A percentile compares a stretch with the other conserved stretches of the same genome.
phyloP scores from a whole-genome alignment of 2,888 invertebrate genomes.

The Epirrita christyi region DNA sequence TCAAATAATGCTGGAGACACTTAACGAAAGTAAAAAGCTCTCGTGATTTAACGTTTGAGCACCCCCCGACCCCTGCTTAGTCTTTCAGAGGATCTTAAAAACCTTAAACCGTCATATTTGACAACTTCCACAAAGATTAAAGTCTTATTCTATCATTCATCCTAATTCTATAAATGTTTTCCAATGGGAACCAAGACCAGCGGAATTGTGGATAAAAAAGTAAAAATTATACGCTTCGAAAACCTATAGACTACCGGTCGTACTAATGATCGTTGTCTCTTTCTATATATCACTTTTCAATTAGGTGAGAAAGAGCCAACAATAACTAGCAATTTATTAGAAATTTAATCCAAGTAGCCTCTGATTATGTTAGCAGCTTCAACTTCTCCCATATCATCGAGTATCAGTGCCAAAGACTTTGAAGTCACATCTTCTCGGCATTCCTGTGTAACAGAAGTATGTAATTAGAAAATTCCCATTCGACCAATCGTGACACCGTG shows the following conservation, averaged over 20 bases:
- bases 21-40: too few species aligned
- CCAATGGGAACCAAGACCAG: background rate
- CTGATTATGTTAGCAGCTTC: constrained; percentile 60
- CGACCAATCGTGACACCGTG: too few species aligned
- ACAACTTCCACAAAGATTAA: too few species aligned
- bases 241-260: background rate
- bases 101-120: too few species aligned
- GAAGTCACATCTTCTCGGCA: constrained; percentile 58
- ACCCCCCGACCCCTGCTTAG: too few species aligned
- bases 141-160: too few species aligned
- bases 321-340: background rate
- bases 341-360: constrained; percentile 44
- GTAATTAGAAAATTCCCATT: background rate
- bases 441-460: constrained; percentile 49
- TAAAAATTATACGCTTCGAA: background rate
- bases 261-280: too few species aligned
- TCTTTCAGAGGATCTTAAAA: too few species aligned
- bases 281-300: background rate
- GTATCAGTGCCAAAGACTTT: constrained; percentile 56
- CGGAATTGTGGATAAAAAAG: background rate
- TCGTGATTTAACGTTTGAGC: too few species aligned
- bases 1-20: too few species aligned
- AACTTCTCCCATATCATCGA: constrained; percentile 63
- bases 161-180: background rate
- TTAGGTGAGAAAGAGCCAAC: background rate